Conservation (phyloP, 2,797 vertebrate species). For the Myiotriccus ornatus region DNA sequence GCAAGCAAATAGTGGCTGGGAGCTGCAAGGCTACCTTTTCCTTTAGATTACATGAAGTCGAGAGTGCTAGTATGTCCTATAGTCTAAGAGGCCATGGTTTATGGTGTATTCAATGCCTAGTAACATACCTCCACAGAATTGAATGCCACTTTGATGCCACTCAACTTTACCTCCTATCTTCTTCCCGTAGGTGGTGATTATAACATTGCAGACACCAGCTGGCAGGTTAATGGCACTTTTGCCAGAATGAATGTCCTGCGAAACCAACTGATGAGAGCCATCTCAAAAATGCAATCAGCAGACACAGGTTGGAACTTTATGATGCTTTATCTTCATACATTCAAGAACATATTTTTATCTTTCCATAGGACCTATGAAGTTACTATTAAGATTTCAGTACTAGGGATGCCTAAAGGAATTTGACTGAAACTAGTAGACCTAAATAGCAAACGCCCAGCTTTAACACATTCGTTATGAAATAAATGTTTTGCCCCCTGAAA, state of each 20-base stretch:
- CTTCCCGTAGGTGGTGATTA: conserved; percentile 70
- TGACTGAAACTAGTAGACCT: not conserved
- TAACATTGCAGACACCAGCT: conserved; percentile 77
- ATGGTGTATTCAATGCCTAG: not conserved
- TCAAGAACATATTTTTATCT: not conserved
- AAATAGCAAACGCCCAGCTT: not conserved
- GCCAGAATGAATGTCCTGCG: conserved; percentile 77
- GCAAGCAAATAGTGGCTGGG: not conserved
- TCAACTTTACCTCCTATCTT: conserved; percentile 1
- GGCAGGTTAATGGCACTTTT: conserved; percentile 82
- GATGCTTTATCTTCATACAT: not conserved
- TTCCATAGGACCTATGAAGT: not conserved
- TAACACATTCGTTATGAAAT: not conserved
- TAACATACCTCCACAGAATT: not conserved
- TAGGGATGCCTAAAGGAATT: not conserved
- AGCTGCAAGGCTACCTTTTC: not conserved
- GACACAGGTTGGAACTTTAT: conserved; percentile 78
- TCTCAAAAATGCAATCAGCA: conserved; percentile 75
- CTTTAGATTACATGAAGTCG: not conserved
- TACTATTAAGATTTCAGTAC: not conserved
- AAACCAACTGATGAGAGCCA: conserved; percentile 75
- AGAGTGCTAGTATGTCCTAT: not conserved
- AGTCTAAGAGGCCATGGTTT: not conserved
- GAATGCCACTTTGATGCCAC: not conserved
- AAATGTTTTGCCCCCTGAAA: not conserved